Conservation (phyloP, 2,113 vertebrate species). For the Corythaeola cristata region DNA sequence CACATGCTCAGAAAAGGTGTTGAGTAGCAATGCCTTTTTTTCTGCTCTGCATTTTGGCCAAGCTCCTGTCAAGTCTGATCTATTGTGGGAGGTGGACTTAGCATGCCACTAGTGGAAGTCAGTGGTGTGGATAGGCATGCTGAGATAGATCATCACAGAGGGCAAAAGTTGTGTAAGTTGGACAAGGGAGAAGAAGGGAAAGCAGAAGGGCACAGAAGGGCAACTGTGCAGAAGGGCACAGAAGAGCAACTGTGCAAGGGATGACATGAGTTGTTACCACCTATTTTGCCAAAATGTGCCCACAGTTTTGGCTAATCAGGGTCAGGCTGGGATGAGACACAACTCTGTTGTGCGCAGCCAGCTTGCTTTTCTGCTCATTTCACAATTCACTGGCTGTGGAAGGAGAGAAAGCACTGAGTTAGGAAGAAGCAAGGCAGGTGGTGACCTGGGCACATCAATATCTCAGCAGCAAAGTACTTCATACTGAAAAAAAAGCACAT, state of each 20-base stretch:
- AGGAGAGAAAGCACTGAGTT: neutral
- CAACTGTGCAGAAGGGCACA: neutral
- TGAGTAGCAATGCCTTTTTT: neutral
- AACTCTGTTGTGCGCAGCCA: neutral
- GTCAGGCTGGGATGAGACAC: neutral
- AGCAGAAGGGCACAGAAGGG: neutral
- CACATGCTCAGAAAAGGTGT: neutral
- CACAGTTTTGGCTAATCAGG: neutral
- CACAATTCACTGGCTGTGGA: neutral
- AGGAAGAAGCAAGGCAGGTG: neutral
- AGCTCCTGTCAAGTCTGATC: neutral
- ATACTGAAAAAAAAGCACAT: neutral
- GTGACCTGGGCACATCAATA: neutral
- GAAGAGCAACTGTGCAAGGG: neutral
- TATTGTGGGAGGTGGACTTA: neutral
- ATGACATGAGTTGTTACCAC: neutral
- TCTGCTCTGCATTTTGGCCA: neutral
- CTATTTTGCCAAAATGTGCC: neutral
- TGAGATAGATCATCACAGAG: neutral
- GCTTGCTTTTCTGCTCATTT: neutral
- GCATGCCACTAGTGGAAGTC: neutral
- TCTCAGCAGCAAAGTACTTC: neutral
- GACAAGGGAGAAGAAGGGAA: neutral
- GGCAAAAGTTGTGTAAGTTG: neutral
- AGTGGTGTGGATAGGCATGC: neutral